Percentiles rank a stretch among this genome's conserved stretches.
These are phyloP conservation scores for Drosophila peninsularis DNA, from an alignment of 2,888 invertebrate species.

Conservation along the genomic window DNA sequence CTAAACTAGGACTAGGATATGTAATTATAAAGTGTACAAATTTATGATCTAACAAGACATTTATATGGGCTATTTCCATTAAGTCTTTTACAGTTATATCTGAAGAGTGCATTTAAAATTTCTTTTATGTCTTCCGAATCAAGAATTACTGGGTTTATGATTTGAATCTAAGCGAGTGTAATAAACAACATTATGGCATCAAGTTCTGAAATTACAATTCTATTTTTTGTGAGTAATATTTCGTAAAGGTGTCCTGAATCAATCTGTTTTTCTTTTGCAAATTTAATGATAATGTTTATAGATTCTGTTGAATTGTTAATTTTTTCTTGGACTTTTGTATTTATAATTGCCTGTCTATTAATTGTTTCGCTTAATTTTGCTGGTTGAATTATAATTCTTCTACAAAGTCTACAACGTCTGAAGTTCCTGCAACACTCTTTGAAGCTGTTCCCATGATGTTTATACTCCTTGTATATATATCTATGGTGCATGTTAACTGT, in stretches of 20 bases:
- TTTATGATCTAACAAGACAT: slow-evolving; percentile 1
- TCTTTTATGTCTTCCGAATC: not conserved
- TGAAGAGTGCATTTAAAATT: slow-evolving; percentile 1
- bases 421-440: not conserved
- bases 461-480: not conserved
- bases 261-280: not conserved
- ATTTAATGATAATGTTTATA: not conserved
- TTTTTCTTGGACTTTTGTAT: not conserved
- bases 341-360: not conserved
- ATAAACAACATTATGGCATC: not conserved
- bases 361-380: too few relatives aligned
- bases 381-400: not conserved
- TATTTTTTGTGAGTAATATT: slow-evolving; percentile 1
- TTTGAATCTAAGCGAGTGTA: not conserved
- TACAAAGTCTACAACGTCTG: not conserved
- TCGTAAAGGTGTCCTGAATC: not conserved
- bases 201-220: not conserved
- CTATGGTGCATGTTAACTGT: not conserved
- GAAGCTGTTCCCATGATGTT: not conserved
- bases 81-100: not conserved
- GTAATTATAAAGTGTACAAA: not conserved
- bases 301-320: not conserved
- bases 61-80: not conserved
- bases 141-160: not conserved
- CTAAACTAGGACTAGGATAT: not conserved